phyloP scores from a whole-genome alignment of 2,888 invertebrate genomes.

The Chalcis sispes region DNA sequence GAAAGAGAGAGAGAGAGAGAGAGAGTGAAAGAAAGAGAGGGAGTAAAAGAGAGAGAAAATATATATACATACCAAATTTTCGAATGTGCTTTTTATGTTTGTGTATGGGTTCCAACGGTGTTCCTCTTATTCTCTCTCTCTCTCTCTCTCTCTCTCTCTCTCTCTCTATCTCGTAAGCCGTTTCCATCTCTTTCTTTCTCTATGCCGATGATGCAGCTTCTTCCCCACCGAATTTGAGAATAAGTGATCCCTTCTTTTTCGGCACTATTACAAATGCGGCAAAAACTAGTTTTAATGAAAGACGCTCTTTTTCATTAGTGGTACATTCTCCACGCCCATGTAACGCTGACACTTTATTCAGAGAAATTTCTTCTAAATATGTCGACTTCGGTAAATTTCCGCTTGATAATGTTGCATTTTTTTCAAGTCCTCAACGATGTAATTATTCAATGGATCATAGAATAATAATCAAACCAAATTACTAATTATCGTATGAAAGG shows the following conservation, averaged over 20 bases:
- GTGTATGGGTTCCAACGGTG: slow-evolving; percentile 43
- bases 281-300: slow-evolving; percentile 39
- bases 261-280: slow-evolving; percentile 43
- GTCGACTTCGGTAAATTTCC: background rate
- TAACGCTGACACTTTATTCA: background rate
- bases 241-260: slow-evolving; percentile 28
- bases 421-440: no score
- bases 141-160: background rate
- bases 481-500: no score
- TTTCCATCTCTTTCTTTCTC: slow-evolving; percentile 3
- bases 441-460: no score
- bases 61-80: slow-evolving; percentile 53
- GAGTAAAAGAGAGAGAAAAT: slow-evolving; percentile 28
- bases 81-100: slow-evolving; percentile 58
- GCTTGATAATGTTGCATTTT: no score
- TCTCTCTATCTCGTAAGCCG: slow-evolving; percentile 12
- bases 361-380: no score
- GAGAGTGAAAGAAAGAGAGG: slow-evolving; percentile 18
- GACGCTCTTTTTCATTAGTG: background rate
- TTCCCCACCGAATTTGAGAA: slow-evolving; percentile 36
- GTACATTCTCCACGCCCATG: background rate
- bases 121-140: slow-evolving; percentile 8
- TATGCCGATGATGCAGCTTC: slow-evolving; percentile 49
- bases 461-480: no score
- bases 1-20: no score